These are phyloP conservation scores for Helobdella robusta DNA, from an alignment of 2,888 invertebrate genomes.

Conservation along the genomic window DNA sequence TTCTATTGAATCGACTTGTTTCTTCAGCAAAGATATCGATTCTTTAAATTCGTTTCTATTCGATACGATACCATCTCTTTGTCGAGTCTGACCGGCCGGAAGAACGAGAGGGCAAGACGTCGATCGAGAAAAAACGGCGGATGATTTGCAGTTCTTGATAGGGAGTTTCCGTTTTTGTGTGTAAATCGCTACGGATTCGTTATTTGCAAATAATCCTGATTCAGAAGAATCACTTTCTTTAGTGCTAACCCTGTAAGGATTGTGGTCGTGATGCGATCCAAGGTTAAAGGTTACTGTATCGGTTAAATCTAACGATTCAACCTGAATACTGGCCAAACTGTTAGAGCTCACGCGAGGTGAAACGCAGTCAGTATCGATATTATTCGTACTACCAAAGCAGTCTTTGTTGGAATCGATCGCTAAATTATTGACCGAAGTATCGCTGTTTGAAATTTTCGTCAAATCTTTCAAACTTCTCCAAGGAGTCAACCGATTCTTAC, in stretches of 20 bases:
- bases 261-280: not conserved
- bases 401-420: constrained; percentile 6
- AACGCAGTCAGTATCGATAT: constrained; percentile 29
- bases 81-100: not conserved
- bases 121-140: constrained; percentile 19
- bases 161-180: not conserved
- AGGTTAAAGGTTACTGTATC: not conserved
- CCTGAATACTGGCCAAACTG: constrained; percentile 26
- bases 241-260: not conserved
- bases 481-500: constrained; percentile 3
- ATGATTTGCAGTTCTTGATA: not conserved
- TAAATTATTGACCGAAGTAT: constrained; percentile 18
- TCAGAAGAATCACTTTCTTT: too few relatives aligned
- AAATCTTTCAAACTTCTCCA: constrained; percentile 25
- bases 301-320: constrained; percentile 11
- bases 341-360: constrained; percentile 29
- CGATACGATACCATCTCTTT: not conserved
- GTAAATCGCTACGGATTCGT: too few relatives aligned
- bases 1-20: constrained; percentile 21
- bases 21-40: too few relatives aligned
- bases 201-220: too few relatives aligned
- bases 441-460: constrained; percentile 12
- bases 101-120: constrained; percentile 28
- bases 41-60: not conserved
- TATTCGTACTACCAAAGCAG: constrained; percentile 25